Evolutionary conservation across 2,888 invertebrate species (phyloP).

Genomic region (Drosophila subquinaria): DNA sequence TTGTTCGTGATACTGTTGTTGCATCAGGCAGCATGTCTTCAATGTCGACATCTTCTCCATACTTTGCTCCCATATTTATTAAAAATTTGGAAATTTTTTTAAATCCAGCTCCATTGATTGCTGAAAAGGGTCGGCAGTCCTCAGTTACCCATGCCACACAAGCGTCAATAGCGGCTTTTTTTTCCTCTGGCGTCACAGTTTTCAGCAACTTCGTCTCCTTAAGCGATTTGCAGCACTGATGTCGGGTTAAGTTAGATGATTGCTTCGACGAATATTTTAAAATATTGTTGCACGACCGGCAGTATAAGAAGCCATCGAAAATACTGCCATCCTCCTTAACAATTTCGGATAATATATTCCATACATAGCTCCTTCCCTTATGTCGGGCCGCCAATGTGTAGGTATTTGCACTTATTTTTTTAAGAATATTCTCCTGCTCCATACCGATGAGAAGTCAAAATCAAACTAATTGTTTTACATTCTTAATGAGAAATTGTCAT

Average conservation of each 20-base stretch:
- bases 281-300: conserved; percentile 26
- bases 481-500: too few relatives aligned
- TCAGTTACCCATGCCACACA: conserved; percentile 41
- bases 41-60: conserved; percentile 36
- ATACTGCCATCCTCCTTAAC: conserved; percentile 37
- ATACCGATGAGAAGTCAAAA: too few relatives aligned
- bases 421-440: too few relatives aligned
- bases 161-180: conserved; percentile 23
- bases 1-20: conserved; percentile 33
- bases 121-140: conserved; percentile 38
- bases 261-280: conserved; percentile 30
- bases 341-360: conserved; percentile 35
- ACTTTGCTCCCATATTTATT: conserved; percentile 34
- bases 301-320: conserved; percentile 38
- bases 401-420: too few relatives aligned
- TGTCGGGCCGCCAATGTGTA: neutral
- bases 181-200: conserved; percentile 28
- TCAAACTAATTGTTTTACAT: too few relatives aligned
- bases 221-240: conserved; percentile 35
- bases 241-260: conserved; percentile 35
- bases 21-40: conserved; percentile 45
- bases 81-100: conserved; percentile 31
- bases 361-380: conserved; percentile 27
- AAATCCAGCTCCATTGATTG: conserved; percentile 37
- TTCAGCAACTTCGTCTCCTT: conserved; percentile 28